These are phyloP conservation scores for Luperina testacea DNA, from an alignment of 2,888 invertebrate species.

Conservation along the genomic window DNA sequence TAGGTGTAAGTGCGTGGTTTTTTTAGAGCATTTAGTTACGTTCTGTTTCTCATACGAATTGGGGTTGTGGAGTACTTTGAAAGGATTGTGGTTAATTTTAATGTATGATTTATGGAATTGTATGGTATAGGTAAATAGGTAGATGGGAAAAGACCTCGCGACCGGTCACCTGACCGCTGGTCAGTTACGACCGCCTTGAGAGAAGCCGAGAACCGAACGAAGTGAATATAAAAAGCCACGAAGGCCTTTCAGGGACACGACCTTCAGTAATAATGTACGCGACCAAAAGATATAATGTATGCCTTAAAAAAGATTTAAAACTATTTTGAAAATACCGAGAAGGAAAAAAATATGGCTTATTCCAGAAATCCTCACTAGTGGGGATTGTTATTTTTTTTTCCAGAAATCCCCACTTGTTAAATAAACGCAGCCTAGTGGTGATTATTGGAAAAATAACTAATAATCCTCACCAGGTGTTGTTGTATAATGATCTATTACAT, in stretches of 20 bases:
- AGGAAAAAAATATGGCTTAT: neutral
- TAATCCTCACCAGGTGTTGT: too few relatives aligned
- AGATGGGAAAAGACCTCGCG: neutral
- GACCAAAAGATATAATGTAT: neutral
- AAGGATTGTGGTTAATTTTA: neutral
- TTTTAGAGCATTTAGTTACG: constrained; percentile 12
- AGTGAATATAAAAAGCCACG: neutral
- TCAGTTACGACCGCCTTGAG: neutral
- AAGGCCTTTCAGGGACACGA: neutral
- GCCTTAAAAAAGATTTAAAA: neutral
- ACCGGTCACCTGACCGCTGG: neutral
- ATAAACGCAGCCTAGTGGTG: too few relatives aligned
- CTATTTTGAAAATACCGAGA: neutral
- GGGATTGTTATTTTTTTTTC: too few relatives aligned
- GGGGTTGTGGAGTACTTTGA: neutral
- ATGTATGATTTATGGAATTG: neutral
- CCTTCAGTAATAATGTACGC: neutral
- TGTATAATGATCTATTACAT: too few relatives aligned
- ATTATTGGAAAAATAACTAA: too few relatives aligned
- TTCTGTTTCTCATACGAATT: constrained; percentile 24
- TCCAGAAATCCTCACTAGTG: too few relatives aligned
- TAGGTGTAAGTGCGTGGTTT: constrained; percentile 36
- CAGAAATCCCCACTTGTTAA: too few relatives aligned
- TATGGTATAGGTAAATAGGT: neutral
- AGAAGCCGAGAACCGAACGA: neutral